A percentile compares a stretch with the other conserved stretches of the same genome.
phyloP scores from a whole-genome alignment of 2,797 vertebrate genomes.

The Gallirallus australis region DNA sequence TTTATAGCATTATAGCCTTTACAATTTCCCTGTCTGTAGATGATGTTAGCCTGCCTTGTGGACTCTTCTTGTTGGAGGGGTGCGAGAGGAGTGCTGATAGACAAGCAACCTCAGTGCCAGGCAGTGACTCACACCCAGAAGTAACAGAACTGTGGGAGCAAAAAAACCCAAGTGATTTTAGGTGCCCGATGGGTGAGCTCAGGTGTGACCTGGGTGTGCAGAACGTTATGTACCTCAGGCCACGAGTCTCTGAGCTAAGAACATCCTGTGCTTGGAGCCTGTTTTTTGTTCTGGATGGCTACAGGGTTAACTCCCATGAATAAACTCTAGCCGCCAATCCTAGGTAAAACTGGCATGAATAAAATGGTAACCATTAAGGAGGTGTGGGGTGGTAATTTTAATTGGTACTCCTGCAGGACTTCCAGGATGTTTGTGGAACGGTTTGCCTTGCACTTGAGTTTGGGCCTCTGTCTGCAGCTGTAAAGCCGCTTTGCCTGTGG shows the following conservation, averaged over 20 bases:
- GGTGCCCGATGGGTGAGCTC: background rate
- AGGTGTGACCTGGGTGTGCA: background rate
- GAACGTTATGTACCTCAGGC: background rate
- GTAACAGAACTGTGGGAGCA: background rate
- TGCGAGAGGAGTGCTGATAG: background rate
- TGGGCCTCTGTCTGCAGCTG: background rate
- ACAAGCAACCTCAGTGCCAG: background rate
- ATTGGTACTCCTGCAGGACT: background rate
- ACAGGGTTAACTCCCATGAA: background rate
- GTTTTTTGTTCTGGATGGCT: background rate
- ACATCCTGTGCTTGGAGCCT: rapidly evolving
- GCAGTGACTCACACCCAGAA: background rate
- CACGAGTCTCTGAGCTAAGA: background rate
- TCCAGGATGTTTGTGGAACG: background rate
- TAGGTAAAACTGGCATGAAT: background rate
- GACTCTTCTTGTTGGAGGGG: background rate
- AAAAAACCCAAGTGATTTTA: background rate
- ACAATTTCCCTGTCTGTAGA: background rate
- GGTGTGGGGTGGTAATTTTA: background rate
- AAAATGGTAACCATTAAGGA: background rate
- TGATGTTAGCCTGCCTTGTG: background rate
- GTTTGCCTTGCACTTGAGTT: background rate
- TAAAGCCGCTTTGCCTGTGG: background rate
- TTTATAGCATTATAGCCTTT: background rate
- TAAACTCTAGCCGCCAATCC: background rate